Evolutionary conservation across 2,113 vertebrate species (phyloP).

Genomic region (Rafetus swinhoei): DNA sequence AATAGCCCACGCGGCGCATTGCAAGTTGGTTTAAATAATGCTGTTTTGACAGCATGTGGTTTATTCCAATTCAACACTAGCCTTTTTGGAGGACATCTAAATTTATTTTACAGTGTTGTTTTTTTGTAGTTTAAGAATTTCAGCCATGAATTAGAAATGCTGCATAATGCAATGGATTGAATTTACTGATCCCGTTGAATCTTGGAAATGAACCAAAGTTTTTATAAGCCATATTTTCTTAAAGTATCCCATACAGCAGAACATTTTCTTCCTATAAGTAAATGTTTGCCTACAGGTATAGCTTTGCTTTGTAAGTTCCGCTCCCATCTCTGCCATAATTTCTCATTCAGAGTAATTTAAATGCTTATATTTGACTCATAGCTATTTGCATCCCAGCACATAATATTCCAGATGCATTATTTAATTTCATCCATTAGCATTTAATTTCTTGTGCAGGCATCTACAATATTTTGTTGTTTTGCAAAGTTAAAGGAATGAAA

Average conservation of each 20-base stretch:
- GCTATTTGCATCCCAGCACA: constrained; percentile 31
- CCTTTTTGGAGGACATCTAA: constrained; percentile 60
- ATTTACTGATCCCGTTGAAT: constrained; percentile 35
- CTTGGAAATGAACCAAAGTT: constrained; percentile 31
- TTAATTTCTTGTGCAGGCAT: constrained; percentile 58
- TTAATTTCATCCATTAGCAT: constrained; percentile 48
- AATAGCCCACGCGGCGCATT: constrained; percentile 1
- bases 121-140: constrained; percentile 8
- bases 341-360: neutral
- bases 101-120: constrained; percentile 29
- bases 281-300: constrained; percentile 56
- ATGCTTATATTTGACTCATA: constrained; percentile 48
- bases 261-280: constrained; percentile 32
- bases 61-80: constrained; percentile 53
- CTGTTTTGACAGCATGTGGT: constrained; percentile 46
- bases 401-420: constrained; percentile 17
- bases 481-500: constrained; percentile 50
- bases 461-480: constrained; percentile 22
- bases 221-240: constrained; percentile 13
- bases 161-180: neutral
- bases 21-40: constrained; percentile 50
- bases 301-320: constrained; percentile 42
- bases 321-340: constrained; percentile 42
- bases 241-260: constrained; percentile 23
- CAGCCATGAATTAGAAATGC: constrained; percentile 34